Percentiles rank a stretch among this genome's conserved stretches.
Conservation (phyloP, 2,113 vertebrate species). For the Phoenicopterus ruber region DNA sequence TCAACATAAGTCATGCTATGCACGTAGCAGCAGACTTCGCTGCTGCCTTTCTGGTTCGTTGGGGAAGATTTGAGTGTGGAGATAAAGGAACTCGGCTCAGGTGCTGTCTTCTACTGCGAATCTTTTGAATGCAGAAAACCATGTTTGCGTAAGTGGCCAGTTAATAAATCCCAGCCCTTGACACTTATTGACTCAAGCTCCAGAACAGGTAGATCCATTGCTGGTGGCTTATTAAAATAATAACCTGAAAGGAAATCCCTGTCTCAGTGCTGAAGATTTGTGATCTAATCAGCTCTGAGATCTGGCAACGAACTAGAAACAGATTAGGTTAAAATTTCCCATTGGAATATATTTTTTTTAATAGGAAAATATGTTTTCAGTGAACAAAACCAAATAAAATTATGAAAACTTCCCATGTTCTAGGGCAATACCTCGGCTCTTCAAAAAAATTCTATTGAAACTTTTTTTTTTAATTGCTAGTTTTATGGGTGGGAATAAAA, state of each 20-base stretch:
- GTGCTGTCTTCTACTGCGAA: not conserved
- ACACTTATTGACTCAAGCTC: conserved; percentile 35
- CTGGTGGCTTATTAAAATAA: conserved; percentile 36
- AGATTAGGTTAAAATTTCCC: not conserved
- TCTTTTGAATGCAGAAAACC: not conserved
- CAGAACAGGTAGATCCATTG: not conserved
- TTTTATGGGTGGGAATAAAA: not conserved
- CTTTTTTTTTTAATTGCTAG: not conserved
- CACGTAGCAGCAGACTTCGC: not conserved
- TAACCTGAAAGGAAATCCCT: conserved; percentile 19
- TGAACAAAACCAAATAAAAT: not conserved
- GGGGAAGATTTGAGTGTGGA: not conserved
- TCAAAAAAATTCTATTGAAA: not conserved
- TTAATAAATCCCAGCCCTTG: conserved; percentile 43
- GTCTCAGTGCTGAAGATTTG: not conserved
- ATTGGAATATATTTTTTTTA: not conserved
- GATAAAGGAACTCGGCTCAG: not conserved
- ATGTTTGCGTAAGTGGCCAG: not conserved
- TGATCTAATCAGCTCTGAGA: not conserved
- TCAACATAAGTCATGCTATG: not conserved
- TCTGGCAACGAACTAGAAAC: not conserved
- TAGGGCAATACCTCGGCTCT: not conserved
- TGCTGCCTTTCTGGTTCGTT: not conserved
- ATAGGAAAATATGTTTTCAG: not conserved
- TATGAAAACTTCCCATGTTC: not conserved